A percentile compares a stretch with the other conserved stretches of the same genome.
phyloP scores from a whole-genome alignment of 2,113 vertebrate genomes.

The Regulus satrapa region DNA sequence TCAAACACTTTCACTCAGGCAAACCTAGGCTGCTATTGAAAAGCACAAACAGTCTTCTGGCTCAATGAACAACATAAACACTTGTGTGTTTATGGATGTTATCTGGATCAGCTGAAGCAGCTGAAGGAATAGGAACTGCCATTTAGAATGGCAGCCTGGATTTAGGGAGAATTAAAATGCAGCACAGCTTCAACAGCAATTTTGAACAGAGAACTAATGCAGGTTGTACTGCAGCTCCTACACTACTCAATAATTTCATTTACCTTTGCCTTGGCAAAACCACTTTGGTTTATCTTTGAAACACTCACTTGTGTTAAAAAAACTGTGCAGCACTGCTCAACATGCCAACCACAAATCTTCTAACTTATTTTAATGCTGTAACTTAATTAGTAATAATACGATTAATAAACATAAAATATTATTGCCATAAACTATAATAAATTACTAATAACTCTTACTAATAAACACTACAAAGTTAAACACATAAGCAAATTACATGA shows the following conservation, averaged over 20 bases:
- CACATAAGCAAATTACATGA: not conserved
- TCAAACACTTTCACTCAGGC: not conserved
- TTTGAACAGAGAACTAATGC: not conserved
- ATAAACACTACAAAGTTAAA: not conserved
- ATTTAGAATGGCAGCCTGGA: not conserved
- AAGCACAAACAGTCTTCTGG: not conserved
- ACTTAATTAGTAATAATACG: not conserved
- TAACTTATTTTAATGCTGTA: not conserved
- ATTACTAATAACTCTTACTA: not conserved
- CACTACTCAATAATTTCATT: not conserved
- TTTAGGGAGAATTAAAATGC: not conserved
- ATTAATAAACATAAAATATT: not conserved
- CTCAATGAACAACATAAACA: not conserved
- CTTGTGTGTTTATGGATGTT: not conserved
- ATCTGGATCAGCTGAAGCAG: not conserved
- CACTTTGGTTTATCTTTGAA: not conserved
- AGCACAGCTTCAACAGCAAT: not conserved
- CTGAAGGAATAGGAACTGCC: not conserved
- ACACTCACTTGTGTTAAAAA: not conserved
- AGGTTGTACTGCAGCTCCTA: not conserved
- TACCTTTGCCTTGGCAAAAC: not conserved
- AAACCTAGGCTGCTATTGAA: not conserved
- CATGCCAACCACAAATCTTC: not conserved
- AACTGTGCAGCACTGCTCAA: not conserved
- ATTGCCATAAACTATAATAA: no score